A percentile compares a stretch with the other conserved stretches of the same genome.
Conservation (phyloP, 2,797 vertebrate species). For the Sciurus carolinensis region DNA sequence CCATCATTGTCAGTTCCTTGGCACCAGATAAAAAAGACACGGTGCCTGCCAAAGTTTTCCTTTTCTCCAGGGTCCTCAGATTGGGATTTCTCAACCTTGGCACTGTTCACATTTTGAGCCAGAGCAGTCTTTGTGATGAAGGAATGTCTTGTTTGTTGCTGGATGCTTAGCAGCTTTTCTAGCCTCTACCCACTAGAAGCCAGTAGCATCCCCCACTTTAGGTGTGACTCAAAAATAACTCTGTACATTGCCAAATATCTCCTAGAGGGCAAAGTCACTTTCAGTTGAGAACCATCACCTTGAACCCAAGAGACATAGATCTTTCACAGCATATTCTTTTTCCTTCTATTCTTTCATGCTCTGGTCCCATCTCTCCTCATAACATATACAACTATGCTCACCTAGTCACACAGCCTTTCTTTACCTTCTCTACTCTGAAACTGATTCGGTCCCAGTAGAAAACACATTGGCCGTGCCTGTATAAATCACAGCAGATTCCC, state of each 20-base stretch:
- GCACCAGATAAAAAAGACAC: conserved; percentile 9
- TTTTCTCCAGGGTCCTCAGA: conserved; percentile 42
- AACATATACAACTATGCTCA: not conserved
- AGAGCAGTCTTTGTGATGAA: not conserved
- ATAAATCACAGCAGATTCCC: not conserved
- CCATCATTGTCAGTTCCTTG: conserved; percentile 27
- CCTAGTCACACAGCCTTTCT: not conserved
- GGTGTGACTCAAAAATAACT: not conserved
- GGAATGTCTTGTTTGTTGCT: not conserved
- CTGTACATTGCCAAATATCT: not conserved
- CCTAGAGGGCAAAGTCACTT: not conserved
- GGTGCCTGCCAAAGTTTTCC: conserved; percentile 1
- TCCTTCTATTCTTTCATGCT: not conserved
- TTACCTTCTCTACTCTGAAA: not conserved
- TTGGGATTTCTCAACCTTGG: conserved; percentile 21
- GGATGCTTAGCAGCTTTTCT: not conserved
- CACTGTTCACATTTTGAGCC: not conserved
- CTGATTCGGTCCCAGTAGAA: not conserved
- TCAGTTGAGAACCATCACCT: not conserved
- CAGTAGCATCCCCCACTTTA: not conserved
- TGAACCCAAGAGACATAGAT: not conserved
- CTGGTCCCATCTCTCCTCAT: not conserved
- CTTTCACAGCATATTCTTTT: not conserved
- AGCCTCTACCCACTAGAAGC: not conserved
- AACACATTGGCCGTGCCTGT: not conserved